phyloP scores from a whole-genome alignment of 1,140 invertebrate genomes.

The Idris sp. region DNA sequence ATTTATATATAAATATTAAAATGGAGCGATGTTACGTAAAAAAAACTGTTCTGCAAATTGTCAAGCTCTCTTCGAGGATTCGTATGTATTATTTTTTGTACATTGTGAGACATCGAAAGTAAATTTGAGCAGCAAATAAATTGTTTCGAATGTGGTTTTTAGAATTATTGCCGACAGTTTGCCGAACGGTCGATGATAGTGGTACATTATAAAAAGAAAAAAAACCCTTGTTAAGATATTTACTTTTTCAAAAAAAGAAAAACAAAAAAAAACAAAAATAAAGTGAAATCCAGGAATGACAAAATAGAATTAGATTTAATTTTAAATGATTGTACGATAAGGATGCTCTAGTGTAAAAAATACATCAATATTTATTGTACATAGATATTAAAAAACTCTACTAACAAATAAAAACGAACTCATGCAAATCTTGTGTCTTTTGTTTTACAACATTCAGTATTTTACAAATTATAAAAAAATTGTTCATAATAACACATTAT shows the following conservation, averaged over 20 bases:
- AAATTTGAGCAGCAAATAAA: not conserved
- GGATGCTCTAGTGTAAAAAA: conserved; percentile 77
- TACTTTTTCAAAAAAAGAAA: conserved; percentile 62
- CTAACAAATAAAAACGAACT: conserved; percentile 77
- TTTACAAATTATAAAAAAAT: no score
- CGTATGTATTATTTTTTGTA: conserved; percentile 77
- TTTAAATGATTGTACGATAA: conserved; percentile 68
- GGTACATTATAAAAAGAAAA: conserved; percentile 20
- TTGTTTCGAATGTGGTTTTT: conserved; percentile 29
- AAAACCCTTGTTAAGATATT: conserved; percentile 64
- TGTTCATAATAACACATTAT: no score
- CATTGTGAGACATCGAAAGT: conserved; percentile 60
- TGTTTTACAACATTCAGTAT: not conserved
- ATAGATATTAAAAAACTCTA: conserved; percentile 78
- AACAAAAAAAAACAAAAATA: conserved; percentile 11
- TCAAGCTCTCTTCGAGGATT: conserved; percentile 40
- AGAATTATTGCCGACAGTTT: conserved; percentile 64
- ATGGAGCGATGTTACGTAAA: conserved; percentile 17
- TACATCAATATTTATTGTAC: conserved; percentile 79
- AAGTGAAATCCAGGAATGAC: conserved; percentile 61
- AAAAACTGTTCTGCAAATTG: conserved; percentile 62
- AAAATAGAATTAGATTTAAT: conserved; percentile 68
- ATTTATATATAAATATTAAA: no score
- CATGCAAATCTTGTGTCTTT: conserved; percentile 71
- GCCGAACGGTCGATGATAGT: conserved; percentile 65